Evolutionary conservation across 2,888 invertebrate genomes (phyloP).

Genomic region (Cylloceria caligata): DNA sequence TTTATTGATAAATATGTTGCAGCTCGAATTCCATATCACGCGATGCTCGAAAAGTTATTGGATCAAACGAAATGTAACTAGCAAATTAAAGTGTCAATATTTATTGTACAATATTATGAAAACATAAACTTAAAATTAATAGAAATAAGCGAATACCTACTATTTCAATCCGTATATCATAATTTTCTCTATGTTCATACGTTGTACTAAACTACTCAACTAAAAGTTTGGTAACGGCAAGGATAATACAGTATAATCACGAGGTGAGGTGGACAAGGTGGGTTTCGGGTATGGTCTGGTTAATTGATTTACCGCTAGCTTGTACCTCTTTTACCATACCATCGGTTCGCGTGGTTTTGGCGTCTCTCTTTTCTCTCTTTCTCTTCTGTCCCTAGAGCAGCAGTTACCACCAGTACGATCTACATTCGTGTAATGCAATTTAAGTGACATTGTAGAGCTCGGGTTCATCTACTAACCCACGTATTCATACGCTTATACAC

Average conservation of each 20-base stretch:
- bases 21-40: too few species aligned
- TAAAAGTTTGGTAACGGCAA: constrained; percentile 56
- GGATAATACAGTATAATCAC: constrained; percentile 63
- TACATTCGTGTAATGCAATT: constrained; percentile 68
- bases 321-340: constrained; percentile 58
- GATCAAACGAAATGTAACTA: too few species aligned
- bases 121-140: not conserved
- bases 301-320: constrained; percentile 65
- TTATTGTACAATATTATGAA: not conserved
- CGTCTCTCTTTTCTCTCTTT: constrained; percentile 34
- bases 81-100: too few species aligned
- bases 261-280: constrained; percentile 43
- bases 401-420: constrained; percentile 57
- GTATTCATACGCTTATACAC: not conserved
- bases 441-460: constrained; percentile 61
- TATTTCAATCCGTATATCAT: not conserved
- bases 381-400: constrained; percentile 39
- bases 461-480: constrained; percentile 15
- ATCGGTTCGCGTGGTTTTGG: constrained; percentile 44
- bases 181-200: constrained; percentile 28
- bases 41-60: too few species aligned
- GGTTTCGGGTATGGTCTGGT: constrained; percentile 51
- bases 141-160: not conserved
- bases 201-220: constrained; percentile 7
- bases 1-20: too few species aligned